A percentile compares a stretch with the other conserved stretches of the same genome.
phyloP scores from a whole-genome alignment of 2,888 invertebrate genomes.

The Aplocera efformata region DNA sequence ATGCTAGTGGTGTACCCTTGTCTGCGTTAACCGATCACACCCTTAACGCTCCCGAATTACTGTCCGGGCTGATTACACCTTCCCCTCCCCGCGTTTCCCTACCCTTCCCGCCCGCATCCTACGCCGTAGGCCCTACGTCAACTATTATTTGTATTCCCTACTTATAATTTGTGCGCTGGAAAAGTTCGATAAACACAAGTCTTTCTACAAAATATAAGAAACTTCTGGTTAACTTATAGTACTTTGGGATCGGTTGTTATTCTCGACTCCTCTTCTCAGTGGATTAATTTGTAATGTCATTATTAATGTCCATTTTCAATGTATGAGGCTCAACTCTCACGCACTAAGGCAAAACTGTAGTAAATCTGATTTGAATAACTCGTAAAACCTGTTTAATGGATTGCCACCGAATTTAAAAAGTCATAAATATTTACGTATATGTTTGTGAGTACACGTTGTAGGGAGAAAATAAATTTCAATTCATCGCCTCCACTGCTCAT shows the following conservation, averaged over 20 bases:
- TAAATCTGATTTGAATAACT: slow-evolving; percentile 57
- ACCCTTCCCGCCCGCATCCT: slow-evolving; percentile 37
- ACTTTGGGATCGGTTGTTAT: slow-evolving; percentile 60
- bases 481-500: slow-evolving; percentile 58
- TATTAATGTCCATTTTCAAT: slow-evolving; percentile 31
- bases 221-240: slow-evolving; percentile 58
- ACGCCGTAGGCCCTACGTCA: slow-evolving; percentile 62
- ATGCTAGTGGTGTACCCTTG: slow-evolving; percentile 73
- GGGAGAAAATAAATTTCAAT: slow-evolving; percentile 66
- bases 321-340: slow-evolving; percentile 2
- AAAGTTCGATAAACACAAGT: slow-evolving; percentile 72
- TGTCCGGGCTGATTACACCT: slow-evolving; percentile 75
- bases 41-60: slow-evolving; percentile 78
- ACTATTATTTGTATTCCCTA: slow-evolving; percentile 77
- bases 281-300: slow-evolving; percentile 47
- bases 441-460: slow-evolving; percentile 42
- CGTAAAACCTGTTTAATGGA: slow-evolving; percentile 59
- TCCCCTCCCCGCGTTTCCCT: slow-evolving; percentile 39
- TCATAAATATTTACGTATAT: slow-evolving; percentile 62
- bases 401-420: slow-evolving; percentile 59
- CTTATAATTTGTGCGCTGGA: slow-evolving; percentile 73
- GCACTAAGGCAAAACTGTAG: slow-evolving; percentile 19
- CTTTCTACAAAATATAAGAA: slow-evolving; percentile 73
- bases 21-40: slow-evolving; percentile 78
- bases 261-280: slow-evolving; percentile 44